Conservation (phyloP, 2,888 invertebrate species). For the Drosophila kokeensis region DNA sequence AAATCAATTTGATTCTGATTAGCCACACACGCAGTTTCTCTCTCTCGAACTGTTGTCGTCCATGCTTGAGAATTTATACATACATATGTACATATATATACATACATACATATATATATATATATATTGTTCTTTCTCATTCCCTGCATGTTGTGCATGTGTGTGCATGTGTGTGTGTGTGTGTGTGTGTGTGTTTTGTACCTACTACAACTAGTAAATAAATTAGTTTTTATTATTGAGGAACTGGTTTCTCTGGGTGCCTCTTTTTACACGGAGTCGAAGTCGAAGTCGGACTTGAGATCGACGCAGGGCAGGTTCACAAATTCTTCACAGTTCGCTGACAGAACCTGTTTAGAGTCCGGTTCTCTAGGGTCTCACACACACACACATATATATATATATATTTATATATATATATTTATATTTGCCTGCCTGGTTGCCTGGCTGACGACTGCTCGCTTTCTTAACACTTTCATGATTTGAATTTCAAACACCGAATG, state of each 20-base stretch:
- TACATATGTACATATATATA: background rate
- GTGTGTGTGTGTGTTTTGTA: slow-evolving; percentile 60
- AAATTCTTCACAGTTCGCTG: slow-evolving; percentile 77
- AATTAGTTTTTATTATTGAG: slow-evolving; percentile 79
- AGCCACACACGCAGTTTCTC: slow-evolving; percentile 78
- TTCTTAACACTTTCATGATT: slow-evolving; percentile 78
- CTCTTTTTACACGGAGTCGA: slow-evolving; percentile 31
- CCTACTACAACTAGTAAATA: slow-evolving; percentile 79
- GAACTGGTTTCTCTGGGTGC: slow-evolving; percentile 68
- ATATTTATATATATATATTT: slow-evolving; percentile 8
- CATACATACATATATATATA: background rate
- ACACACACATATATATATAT: background rate
- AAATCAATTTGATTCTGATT: slow-evolving; percentile 82
- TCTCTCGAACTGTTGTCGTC: slow-evolving; percentile 46
- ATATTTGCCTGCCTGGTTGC: slow-evolving; percentile 29
- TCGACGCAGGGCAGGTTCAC: slow-evolving; percentile 52
- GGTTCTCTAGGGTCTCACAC: slow-evolving; percentile 59
- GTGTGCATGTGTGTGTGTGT: slow-evolving; percentile 24
- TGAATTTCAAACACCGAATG: slow-evolving; percentile 57
- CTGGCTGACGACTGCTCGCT: slow-evolving; percentile 42
- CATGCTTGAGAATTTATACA: slow-evolving; percentile 22
- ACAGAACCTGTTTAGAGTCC: slow-evolving; percentile 72
- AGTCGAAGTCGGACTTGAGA: slow-evolving; percentile 32
- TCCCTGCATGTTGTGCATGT: slow-evolving; percentile 7
- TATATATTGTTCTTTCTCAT: slow-evolving; percentile 28